Base-by-base conservation (phyloP, 2,113 vertebrate genomes). In the Oreochromis niloticus region DNA sequence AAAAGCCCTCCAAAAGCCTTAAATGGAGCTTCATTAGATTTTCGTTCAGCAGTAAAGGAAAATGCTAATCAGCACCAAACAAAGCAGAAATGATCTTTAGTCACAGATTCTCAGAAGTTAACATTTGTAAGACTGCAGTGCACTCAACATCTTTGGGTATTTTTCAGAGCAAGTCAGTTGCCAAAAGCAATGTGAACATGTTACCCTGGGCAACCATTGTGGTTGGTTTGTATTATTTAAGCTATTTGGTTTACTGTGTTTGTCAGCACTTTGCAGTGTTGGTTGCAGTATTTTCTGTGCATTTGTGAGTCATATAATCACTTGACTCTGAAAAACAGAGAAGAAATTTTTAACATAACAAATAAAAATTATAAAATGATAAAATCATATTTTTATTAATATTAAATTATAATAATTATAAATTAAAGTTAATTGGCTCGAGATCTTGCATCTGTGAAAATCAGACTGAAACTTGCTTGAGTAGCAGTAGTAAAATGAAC, bases 141-240 rank as follows among this genome's bases (percentile, higher is more conserved):
- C 2, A 17, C 8, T 73, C 41, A 1, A 46, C 22, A 14, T 73
- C 39, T 71, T 10, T 73, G 68, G 22, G 39, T 12, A 7, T 17
- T 16, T 73, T 73, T 73, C 39, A 73, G 68, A 73, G 68, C 39
- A 63, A 2, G 59, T 63, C 30, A 63, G 3, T 3, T 34, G 9
- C 14, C 16, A 63, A 34, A 1, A 19, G 9, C 57, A 61, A 17
- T 6, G 4, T 61, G 27, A 17, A 32, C 13, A 71, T 9, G n/a
- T 43, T 71, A 0, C n/a, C 39, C 66, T 0, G 66, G 66, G 39
- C n/a, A 43, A 71, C 39, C 12, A 6, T 13, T 24, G 39, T 27
- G 68, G n/a, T 27, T 0, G 68, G 7, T 39, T 80, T 55, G 19
- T 32, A 34, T 34, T 34, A 2, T 54, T 56, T 54, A 32, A 13